Base-by-base conservation (phyloP, 2,888 invertebrate genomes). In the Tortricodes alternella region DNA sequence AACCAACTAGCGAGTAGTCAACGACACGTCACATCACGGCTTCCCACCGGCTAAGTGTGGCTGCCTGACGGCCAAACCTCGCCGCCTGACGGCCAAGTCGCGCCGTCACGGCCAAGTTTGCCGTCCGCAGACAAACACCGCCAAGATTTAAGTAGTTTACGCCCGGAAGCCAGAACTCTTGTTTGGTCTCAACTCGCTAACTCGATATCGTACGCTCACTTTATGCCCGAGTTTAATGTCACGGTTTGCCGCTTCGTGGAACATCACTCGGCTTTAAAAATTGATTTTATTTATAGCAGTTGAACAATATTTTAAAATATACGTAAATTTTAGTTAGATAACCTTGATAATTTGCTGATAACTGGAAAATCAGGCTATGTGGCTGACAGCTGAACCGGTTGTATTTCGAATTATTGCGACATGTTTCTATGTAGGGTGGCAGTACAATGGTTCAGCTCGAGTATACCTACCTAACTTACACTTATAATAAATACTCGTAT, bases 91-190 rank as follows among this genome's bases (percentile, higher is more conserved):
- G 38, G 52, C 52, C 52, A 53, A 53, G 53, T 38, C 46, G 23
- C 43, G 37, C 15, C 53, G 41, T 48, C 48, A 24, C 48, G 55
- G 55, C 48, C 48, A 55, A 55, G 55, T 55, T 49, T 48, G 43
- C 39, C 32, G 51, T 53, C 46, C 38, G 44, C 49, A 56, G 49
- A 50, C 56, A 56, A 56, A 56, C 56, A 56, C 35, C 74, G 78
- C 78, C 82, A 82, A 85, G 84, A 83, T 86, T 84, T 87, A 88
- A 89, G 88, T 87, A 85, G 87, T 89, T 88, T 85, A 82, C 78
- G 75, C 67, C 76, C 74, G 79, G 81, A 80, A 83, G 77, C 81
- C 78, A 71, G 77, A 64, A 60, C 70, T 73, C 79, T 78, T 81
- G 82, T 82, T 82, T 82, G 81, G 80, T 63, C 61, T 49, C 66